A percentile compares a stretch with the other conserved stretches of the same genome.
These are phyloP conservation scores for Andrena chrysosceles DNA, from an alignment of 2,888 invertebrate genomes.

Conservation along the genomic window DNA sequence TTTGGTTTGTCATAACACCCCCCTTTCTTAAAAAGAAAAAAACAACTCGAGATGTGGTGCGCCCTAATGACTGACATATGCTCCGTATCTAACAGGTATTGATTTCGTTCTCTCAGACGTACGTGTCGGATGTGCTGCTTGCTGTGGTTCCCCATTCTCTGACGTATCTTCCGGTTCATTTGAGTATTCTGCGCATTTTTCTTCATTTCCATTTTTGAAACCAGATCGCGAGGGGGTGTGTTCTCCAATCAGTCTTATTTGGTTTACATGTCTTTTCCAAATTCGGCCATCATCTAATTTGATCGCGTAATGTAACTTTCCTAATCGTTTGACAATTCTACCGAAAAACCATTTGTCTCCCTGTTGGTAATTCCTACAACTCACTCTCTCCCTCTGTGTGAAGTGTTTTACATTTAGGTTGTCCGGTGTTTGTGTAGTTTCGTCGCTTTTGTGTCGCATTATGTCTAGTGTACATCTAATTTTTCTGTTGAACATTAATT, in stretches of 20 bases:
- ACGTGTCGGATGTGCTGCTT: no score
- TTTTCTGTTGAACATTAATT: slow-evolving; percentile 44
- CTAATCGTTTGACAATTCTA: background rate
- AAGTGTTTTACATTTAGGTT: background rate
- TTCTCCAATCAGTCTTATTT: slow-evolving; percentile 17
- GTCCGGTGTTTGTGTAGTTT: background rate
- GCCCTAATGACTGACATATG: no score
- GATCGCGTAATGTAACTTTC: slow-evolving; percentile 17
- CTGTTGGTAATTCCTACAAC: background rate
- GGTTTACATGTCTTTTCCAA: slow-evolving; percentile 24
- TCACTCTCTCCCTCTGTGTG: slow-evolving; percentile 7
- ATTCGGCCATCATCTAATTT: slow-evolving; percentile 5
- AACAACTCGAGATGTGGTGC: no score
- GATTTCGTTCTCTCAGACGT: no score
- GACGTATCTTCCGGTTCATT: no score
- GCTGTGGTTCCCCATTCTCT: no score
- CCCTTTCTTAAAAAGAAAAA: no score
- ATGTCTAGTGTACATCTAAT: slow-evolving; percentile 36
- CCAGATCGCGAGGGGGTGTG: background rate
- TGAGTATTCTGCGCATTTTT: background rate
- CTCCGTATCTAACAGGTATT: no score
- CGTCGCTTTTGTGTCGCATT: slow-evolving; percentile 8
- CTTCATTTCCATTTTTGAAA: background rate
- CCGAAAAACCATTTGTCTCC: slow-evolving; percentile 29
- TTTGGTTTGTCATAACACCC: no score